A percentile compares a stretch with the other conserved stretches of the same genome.
phyloP scores from a whole-genome alignment of 2,113 vertebrate species.

The Periophthalmodon schlosseri region DNA sequence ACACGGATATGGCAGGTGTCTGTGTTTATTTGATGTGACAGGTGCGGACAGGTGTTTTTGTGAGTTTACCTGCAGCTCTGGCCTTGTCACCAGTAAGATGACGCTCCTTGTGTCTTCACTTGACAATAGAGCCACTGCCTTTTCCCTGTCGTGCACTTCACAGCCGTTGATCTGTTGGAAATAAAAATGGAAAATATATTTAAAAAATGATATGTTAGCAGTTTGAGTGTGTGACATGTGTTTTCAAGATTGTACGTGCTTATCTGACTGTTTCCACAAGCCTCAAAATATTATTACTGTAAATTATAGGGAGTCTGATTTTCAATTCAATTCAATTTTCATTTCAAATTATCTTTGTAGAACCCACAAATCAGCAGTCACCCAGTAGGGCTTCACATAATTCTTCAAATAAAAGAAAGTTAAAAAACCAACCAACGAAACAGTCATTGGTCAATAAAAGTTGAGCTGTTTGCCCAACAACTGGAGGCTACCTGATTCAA shows the following conservation, averaged over 20 bases:
- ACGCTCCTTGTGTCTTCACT: slow-evolving; percentile 88
- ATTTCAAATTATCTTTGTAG: no score
- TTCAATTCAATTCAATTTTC: no score
- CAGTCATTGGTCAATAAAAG: no score
- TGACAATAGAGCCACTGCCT: slow-evolving; percentile 89
- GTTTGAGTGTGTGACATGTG: background rate
- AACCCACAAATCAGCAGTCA: no score
- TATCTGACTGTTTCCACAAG: no score
- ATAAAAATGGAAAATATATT: slow-evolving; percentile 42
- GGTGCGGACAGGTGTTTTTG: slow-evolving; percentile 18
- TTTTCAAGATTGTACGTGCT: background rate
- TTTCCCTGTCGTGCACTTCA: slow-evolving; percentile 89
- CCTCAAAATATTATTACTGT: background rate
- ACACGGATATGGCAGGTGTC: slow-evolving; percentile 28
- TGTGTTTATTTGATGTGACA: slow-evolving; percentile 48
- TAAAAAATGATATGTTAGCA: background rate
- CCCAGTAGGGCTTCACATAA: no score
- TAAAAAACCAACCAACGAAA: no score
- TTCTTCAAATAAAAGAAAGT: no score
- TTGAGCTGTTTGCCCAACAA: no score
- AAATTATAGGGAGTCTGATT: background rate
- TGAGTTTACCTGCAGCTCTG: slow-evolving; percentile 87
- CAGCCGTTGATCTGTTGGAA: slow-evolving; percentile 91
- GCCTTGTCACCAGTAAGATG: slow-evolving; percentile 87
- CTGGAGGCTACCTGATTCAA: no score